Evolutionary conservation across 1,140 invertebrate species (phyloP).

Genomic region (Ceratosolen fusciceps): DNA sequence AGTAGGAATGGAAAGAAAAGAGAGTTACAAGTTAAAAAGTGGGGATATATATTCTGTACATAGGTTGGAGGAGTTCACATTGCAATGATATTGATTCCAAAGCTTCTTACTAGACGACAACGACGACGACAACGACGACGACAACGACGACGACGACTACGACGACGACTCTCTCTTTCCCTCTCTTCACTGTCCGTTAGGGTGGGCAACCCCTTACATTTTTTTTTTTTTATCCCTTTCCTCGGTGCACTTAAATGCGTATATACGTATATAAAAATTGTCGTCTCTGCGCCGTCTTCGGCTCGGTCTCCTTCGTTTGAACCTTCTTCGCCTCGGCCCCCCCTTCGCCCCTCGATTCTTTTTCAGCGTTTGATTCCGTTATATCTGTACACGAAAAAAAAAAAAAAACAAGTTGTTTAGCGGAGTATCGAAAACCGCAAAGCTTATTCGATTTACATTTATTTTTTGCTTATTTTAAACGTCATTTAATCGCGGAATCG

Average conservation of each 20-base stretch:
- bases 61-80: constrained; percentile 63
- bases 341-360: background rate
- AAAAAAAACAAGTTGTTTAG: background rate
- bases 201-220: constrained; percentile 70
- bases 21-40: constrained; percentile 67
- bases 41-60: constrained; percentile 44
- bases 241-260: constrained; percentile 50
- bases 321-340: background rate
- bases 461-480: background rate
- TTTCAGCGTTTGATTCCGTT: constrained; percentile 46
- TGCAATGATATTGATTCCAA: constrained; percentile 73
- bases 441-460: background rate
- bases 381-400: background rate
- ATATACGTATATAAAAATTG: background rate
- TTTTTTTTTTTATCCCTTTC: constrained; percentile 70
- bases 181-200: constrained; percentile 51
- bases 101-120: constrained; percentile 70
- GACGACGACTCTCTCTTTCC: constrained; percentile 1
- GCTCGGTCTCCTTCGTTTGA: background rate
- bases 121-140: no score
- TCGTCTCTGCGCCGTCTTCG: constrained; percentile 26
- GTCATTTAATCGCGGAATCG: background rate
- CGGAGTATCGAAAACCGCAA: background rate
- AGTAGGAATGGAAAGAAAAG: constrained; percentile 67
- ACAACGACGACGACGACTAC: no score